These are phyloP conservation scores for Alitta virens DNA, from an alignment of 2,888 invertebrate genomes.

Conservation along the genomic window DNA sequence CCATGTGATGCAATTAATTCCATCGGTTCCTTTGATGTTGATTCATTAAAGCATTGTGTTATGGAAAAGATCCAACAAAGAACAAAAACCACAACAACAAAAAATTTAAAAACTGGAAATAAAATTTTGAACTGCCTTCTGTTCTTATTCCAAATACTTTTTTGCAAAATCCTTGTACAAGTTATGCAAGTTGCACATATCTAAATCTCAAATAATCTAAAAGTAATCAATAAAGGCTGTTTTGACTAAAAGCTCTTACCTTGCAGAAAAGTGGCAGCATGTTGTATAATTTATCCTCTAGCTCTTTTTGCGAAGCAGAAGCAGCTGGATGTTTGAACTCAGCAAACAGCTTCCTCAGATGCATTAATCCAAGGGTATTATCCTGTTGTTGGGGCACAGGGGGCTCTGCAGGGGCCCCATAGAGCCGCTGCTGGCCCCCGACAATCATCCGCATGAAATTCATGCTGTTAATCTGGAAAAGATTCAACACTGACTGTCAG, in stretches of 20 bases:
- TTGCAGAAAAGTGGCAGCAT: conserved; percentile 98
- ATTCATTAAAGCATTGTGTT: too few species aligned
- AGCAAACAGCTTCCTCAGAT: conserved; percentile 91
- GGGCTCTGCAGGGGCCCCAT: conserved; percentile 15
- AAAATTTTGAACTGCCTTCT: too few species aligned
- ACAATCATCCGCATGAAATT: conserved; percentile 25
- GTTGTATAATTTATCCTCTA: conserved; percentile 89
- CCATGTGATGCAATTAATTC: too few species aligned
- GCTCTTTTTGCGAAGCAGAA: conserved; percentile 47
- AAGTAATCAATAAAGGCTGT: neutral
- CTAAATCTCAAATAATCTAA: neutral
- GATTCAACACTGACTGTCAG: too few species aligned
- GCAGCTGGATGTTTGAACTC: conserved; percentile 85
- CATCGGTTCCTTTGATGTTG: too few species aligned
- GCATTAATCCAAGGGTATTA: conserved; percentile 88
- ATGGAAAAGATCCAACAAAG: too few species aligned
- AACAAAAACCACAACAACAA: too few species aligned
- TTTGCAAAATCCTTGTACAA: too few species aligned
- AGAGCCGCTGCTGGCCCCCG: conserved; percentile 11
- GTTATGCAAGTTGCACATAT: too few species aligned
- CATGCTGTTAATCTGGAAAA: conserved; percentile 9
- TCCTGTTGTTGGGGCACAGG: conserved; percentile 37
- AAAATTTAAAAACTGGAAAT: too few species aligned
- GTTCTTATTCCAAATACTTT: too few species aligned
- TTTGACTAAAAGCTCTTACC: conserved; percentile 61